Base-by-base conservation (phyloP, 2,797 vertebrate species). In the Presbytis comata region DNA sequence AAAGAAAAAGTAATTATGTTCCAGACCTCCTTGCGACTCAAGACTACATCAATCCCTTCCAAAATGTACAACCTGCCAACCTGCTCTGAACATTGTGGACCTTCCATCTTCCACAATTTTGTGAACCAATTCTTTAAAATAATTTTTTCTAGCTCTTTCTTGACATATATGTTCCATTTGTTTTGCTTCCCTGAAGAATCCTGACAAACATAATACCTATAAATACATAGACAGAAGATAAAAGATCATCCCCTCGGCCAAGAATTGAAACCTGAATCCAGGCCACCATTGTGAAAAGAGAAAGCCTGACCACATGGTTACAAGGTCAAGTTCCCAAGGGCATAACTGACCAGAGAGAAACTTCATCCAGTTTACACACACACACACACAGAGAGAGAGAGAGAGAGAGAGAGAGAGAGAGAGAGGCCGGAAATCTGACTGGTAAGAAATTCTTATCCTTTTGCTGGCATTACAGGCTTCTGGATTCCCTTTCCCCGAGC, bases 31-130 rank as follows among this genome's bases (percentile, higher is more conserved):
- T 33, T 82, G 41, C 10, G 13, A 9, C 17, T 55, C 19, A 64
- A 46, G 12, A 33, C 5, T 33, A 6, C 11, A 24, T 36, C 19
- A 19, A 12, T 12, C 36, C 11, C 12, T 26, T 74, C n/a, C n/a
- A 36, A 22, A 28, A 5, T 50, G n/a, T 75, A 7, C 1, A 41
- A 7, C 0, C 8, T 57, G 14, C 26, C 5, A 57, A 22, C 3
- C 1, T 30, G 12, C 5, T n/a, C 3, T 26, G 13, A 91, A 46
- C 36, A 93, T 82, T 36, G 41, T 6, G 67, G 6, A 36, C 12
- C 70, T 82, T 1, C 2, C 17, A 12, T 5, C 33, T 3, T 41
- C 17, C 19, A 16, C 12, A 11, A 22, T 3, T n/a, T 28, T 50
- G 13, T 64, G 4, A 64, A 46, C 7, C 2, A 16, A 6, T 57